Evolutionary conservation across 2,888 invertebrate genomes (phyloP).

Genomic region (Orchestes rusci): DNA sequence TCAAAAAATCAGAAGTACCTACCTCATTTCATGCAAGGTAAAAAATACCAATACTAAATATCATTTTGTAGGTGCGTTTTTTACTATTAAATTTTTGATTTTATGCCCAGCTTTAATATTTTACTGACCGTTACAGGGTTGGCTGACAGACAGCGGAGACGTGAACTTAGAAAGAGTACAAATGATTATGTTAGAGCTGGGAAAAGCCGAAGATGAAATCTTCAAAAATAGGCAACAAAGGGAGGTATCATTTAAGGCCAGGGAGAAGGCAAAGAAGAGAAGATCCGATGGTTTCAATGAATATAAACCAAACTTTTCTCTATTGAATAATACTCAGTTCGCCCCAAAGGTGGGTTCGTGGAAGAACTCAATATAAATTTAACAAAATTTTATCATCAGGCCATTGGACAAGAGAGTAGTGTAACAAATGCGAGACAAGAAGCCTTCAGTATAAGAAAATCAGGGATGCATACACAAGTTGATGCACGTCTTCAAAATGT

Average conservation of each 20-base stretch:
- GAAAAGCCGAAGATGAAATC: conserved; percentile 93
- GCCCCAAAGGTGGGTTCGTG: conserved; percentile 57
- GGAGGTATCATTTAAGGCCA: conserved; percentile 72
- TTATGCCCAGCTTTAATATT: too few species aligned
- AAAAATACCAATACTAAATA: conserved; percentile 3
- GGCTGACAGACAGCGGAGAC: conserved; percentile 89
- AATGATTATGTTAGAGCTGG: conserved; percentile 89
- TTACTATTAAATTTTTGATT: too few species aligned
- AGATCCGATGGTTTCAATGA: conserved; percentile 47
- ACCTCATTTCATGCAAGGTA: too few species aligned
- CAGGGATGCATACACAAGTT: conserved; percentile 45
- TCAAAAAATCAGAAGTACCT: too few species aligned
- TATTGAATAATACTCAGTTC: conserved; percentile 69
- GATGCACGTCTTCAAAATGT: conserved; percentile 25
- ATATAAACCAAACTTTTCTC: conserved; percentile 57
- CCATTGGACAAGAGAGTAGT: conserved; percentile 51
- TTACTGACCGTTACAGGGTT: conserved; percentile 58
- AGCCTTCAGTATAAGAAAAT: conserved; percentile 62
- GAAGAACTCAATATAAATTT: not conserved
- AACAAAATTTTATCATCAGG: conserved; percentile 40
- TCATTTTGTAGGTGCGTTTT: conserved; percentile 2
- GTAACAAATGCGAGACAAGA: conserved; percentile 68
- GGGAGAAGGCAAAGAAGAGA: conserved; percentile 65
- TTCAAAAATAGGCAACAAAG: conserved; percentile 86
- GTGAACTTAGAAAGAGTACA: conserved; percentile 92